These are phyloP conservation scores for Pipistrellus kuhlii DNA, from an alignment of 2,797 vertebrate species.

Conservation along the genomic window DNA sequence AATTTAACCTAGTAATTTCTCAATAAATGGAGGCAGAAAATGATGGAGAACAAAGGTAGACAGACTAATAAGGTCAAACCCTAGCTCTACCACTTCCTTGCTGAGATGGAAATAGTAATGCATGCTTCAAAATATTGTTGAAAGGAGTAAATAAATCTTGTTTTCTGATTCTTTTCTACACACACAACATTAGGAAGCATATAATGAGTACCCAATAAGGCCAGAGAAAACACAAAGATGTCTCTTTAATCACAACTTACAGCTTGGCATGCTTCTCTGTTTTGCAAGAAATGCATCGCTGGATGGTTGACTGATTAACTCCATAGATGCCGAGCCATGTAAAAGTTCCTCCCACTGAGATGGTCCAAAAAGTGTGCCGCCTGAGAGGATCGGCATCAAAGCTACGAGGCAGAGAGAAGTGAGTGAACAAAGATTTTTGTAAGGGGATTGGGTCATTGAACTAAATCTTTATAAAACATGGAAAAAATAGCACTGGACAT, in stretches of 20 bases:
- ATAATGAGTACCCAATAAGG: background rate
- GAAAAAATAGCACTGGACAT: constrained; percentile 76
- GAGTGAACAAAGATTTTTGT: background rate
- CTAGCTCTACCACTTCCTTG: background rate
- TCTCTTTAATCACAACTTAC: constrained; percentile 85
- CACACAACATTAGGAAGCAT: background rate
- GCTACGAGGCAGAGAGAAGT: constrained; percentile 76
- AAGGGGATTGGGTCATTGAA: background rate
- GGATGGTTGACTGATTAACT: constrained; percentile 92
- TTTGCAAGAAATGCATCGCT: constrained; percentile 92
- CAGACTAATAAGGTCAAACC: background rate
- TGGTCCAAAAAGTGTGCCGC: constrained; percentile 92
- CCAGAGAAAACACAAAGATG: background rate
- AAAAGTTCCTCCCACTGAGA: constrained; percentile 90
- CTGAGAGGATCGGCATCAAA: constrained; percentile 90
- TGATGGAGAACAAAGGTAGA: background rate
- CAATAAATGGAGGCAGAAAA: background rate
- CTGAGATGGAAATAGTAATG: background rate
- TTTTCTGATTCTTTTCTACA: background rate
- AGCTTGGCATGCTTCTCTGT: constrained; percentile 90
- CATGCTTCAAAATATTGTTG: background rate
- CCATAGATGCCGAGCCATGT: constrained; percentile 93
- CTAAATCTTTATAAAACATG: background rate
- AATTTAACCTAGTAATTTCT: background rate
- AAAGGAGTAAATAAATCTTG: background rate